Evolutionary conservation across 2,888 invertebrate genomes (phyloP).

Genomic region (Lepeophtheirus nordmannii): DNA sequence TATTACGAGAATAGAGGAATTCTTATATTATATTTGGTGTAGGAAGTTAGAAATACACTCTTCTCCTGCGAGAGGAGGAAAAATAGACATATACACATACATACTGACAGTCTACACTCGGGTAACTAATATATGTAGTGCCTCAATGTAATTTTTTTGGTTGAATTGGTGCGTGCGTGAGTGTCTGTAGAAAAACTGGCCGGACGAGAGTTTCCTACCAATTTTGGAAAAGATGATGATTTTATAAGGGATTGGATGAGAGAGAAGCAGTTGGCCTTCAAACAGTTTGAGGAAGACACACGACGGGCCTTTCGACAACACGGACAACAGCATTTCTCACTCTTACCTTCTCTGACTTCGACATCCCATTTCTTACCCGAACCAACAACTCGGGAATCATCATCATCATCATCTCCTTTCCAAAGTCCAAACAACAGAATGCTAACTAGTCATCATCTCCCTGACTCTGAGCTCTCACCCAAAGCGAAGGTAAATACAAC

Average conservation of each 20-base stretch:
- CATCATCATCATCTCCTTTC: background rate
- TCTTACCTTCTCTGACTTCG: too few relatives aligned
- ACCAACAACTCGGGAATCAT: too few relatives aligned
- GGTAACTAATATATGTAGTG: too few relatives aligned
- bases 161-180: background rate
- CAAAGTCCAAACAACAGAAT: background rate
- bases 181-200: background rate
- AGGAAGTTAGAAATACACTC: too few relatives aligned
- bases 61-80: too few relatives aligned
- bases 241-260: constrained; percentile 5
- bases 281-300: constrained; percentile 5
- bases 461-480: background rate
- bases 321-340: background rate
- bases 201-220: constrained; percentile 1
- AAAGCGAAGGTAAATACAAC: background rate
- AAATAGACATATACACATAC: too few relatives aligned
- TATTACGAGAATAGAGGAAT: too few relatives aligned
- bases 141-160: background rate
- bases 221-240: background rate
- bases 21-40: too few relatives aligned
- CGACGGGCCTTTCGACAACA: background rate
- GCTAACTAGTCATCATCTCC: background rate
- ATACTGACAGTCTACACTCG: too few relatives aligned
- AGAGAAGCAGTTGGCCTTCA: constrained; percentile 9
- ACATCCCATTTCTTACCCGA: too few relatives aligned